phyloP scores from a whole-genome alignment of 2,113 vertebrate species.

The Oncorhynchus clarkii region DNA sequence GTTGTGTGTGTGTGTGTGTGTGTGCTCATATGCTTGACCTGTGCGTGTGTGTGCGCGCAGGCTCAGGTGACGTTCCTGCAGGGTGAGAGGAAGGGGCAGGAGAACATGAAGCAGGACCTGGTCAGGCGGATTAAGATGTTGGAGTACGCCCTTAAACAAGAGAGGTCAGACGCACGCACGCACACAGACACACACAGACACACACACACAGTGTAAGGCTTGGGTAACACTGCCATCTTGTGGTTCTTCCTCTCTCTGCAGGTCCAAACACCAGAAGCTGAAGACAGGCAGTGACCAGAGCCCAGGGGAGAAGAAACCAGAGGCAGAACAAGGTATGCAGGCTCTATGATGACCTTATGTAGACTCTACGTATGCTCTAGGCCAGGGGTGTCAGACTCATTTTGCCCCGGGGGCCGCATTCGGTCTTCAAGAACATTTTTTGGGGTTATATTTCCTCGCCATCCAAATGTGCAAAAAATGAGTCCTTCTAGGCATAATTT shows the following conservation, averaged over 20 bases:
- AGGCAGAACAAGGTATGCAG: constrained; percentile 69
- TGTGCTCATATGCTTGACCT: neutral
- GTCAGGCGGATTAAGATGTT: constrained; percentile 92
- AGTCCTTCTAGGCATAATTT: no score
- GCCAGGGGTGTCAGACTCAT: no score
- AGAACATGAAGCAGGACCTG: constrained; percentile 89
- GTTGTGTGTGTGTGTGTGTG: neutral
- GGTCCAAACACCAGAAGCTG: constrained; percentile 89
- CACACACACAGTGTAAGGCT: neutral
- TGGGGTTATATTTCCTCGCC: no score
- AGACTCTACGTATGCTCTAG: neutral
- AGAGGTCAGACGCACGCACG: constrained; percentile 57
- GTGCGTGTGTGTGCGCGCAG: constrained; percentile 52
- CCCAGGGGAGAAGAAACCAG: constrained; percentile 81
- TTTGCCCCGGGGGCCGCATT: no score
- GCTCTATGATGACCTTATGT: constrained; percentile 41
- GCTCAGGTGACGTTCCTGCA: constrained; percentile 90
- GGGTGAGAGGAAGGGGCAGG: constrained; percentile 88
- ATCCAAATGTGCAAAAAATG: no score
- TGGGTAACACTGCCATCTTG: constrained; percentile 28
- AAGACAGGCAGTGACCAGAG: constrained; percentile 83
- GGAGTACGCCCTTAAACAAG: constrained; percentile 82
- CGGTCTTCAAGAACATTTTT: no score
- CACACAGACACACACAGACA: neutral
- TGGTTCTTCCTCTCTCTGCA: constrained; percentile 51